Evolutionary conservation across 2,797 vertebrate genomes (phyloP).

Genomic region (Enteromius argenteus): DNA sequence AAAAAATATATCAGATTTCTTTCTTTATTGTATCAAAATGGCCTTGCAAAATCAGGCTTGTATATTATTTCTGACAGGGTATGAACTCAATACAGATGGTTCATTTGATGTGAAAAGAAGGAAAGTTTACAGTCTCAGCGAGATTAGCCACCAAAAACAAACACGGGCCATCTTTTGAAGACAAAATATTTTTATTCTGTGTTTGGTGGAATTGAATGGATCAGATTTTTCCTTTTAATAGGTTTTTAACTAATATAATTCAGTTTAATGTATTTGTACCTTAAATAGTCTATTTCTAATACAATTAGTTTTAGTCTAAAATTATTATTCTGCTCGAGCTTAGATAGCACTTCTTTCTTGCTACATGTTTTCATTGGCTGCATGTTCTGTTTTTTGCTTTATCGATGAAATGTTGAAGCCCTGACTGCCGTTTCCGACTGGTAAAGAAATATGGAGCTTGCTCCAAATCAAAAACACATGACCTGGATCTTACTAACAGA

Average conservation of each 20-base stretch:
- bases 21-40: background rate
- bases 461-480: constrained; percentile 59
- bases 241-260: background rate
- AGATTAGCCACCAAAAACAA: background rate
- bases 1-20: background rate
- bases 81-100: constrained; percentile 3
- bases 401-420: constrained; percentile 29
- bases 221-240: background rate
- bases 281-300: background rate
- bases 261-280: background rate
- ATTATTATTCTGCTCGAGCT: background rate
- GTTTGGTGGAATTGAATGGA: background rate
- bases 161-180: background rate
- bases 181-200: background rate
- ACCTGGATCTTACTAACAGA: constrained; percentile 37
- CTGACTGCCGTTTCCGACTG: constrained; percentile 32
- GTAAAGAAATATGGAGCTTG: constrained; percentile 40
- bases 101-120: background rate
- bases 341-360: background rate
- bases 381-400: constrained; percentile 11
- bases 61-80: background rate
- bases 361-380: constrained; percentile 23
- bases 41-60: background rate
- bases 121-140: background rate
- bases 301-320: background rate